Percentiles rank a stretch among this genome's conserved stretches.
phyloP scores from a whole-genome alignment of 2,113 vertebrate species.

The Triplophysa rosa region DNA sequence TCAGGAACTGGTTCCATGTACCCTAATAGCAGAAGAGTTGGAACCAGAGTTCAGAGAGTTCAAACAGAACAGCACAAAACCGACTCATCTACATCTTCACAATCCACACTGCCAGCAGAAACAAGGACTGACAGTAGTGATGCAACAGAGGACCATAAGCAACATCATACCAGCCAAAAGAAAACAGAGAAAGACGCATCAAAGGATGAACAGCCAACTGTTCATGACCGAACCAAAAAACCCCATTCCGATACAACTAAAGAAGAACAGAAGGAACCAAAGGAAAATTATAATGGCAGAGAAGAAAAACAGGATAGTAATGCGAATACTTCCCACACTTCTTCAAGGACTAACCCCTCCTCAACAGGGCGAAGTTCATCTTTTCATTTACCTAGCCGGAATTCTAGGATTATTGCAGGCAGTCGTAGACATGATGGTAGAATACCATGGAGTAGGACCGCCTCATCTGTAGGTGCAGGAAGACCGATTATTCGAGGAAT shows the following conservation, averaged over 20 bases:
- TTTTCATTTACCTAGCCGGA: conserved; percentile 23
- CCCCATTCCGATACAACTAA: conserved; percentile 28
- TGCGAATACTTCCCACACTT: conserved; percentile 48
- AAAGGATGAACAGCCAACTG: conserved; percentile 57
- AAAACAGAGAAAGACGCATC: conserved; percentile 45
- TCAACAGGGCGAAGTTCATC: conserved; percentile 40
- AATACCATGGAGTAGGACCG: conserved; percentile 59
- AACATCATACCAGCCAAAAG: conserved; percentile 40
- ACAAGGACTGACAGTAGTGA: conserved; percentile 48
- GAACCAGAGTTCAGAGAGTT: conserved; percentile 64
- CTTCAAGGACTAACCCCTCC: conserved; percentile 57
- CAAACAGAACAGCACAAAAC: conserved; percentile 63
- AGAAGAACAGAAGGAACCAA: conserved; percentile 1
- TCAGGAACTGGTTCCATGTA: conserved; percentile 56
- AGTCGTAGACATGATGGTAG: conserved; percentile 58
- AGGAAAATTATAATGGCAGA: background rate
- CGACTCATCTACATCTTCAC: conserved; percentile 53
- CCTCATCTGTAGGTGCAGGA: conserved; percentile 64
- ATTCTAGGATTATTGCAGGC: conserved; percentile 11
- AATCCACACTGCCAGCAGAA: conserved; percentile 63
- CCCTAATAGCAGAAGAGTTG: conserved; percentile 60
- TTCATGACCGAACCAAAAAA: conserved; percentile 36
- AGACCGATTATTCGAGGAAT: conserved; percentile 59
- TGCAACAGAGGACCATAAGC: conserved; percentile 46
- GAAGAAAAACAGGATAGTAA: conserved; percentile 46